Evolutionary conservation across 2,113 vertebrate species (phyloP).

Genomic region (Hystrix cristata): DNA sequence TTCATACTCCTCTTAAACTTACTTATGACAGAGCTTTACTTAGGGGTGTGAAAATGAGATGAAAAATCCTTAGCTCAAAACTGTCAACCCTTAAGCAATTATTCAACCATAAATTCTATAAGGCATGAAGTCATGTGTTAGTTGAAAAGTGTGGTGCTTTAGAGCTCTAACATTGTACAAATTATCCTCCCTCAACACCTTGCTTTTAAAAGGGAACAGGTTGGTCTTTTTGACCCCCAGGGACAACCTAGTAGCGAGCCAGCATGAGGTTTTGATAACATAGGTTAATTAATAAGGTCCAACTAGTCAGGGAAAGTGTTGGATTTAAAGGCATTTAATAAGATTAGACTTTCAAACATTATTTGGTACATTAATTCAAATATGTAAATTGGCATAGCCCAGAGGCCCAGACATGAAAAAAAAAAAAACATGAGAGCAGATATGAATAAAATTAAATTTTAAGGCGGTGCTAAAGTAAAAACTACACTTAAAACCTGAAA

Average conservation of each 20-base stretch:
- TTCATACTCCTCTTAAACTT: slow-evolving; percentile 33
- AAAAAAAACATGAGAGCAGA: slow-evolving; percentile 12
- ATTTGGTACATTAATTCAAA: slow-evolving; percentile 79
- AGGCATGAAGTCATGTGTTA: background rate
- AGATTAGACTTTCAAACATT: slow-evolving; percentile 79
- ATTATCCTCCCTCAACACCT: background rate
- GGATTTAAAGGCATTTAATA: slow-evolving; percentile 73
- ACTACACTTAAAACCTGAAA: slow-evolving; percentile 48
- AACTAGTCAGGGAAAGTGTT: slow-evolving; percentile 68
- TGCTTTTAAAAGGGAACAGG: background rate
- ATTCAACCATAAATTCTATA: slow-evolving; percentile 59
- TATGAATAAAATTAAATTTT: slow-evolving; percentile 76
- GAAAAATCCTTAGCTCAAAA: slow-evolving; percentile 46
- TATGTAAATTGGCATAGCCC: slow-evolving; percentile 70
- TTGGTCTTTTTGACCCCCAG: slow-evolving; percentile 47
- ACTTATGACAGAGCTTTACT: slow-evolving; percentile 41
- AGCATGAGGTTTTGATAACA: slow-evolving; percentile 66
- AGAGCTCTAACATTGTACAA: slow-evolving; percentile 1
- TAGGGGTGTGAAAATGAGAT: slow-evolving; percentile 31
- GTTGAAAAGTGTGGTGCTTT: background rate
- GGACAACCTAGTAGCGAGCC: slow-evolving; percentile 36
- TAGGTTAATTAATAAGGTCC: slow-evolving; percentile 78
- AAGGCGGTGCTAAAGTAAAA: slow-evolving; percentile 67
- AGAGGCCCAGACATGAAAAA: slow-evolving; percentile 41
- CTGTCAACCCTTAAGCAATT: slow-evolving; percentile 55